These are phyloP conservation scores for Pantherophis guttatus DNA, from an alignment of 2,113 vertebrate species.

Conservation along the genomic window DNA sequence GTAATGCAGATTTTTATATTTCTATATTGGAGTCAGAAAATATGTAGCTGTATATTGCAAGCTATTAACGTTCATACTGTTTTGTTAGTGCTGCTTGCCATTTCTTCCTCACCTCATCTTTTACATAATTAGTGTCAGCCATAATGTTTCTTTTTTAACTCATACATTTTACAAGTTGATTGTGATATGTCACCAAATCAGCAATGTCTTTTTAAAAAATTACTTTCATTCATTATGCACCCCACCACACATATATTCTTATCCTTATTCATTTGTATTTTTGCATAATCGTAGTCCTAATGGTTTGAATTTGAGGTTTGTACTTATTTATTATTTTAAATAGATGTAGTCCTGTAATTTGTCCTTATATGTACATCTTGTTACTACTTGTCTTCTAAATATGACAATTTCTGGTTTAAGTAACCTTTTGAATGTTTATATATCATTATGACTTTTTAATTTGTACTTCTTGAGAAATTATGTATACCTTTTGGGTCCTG, in stretches of 20 bases:
- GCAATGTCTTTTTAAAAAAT: not conserved
- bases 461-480: conserved; percentile 24
- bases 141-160: not conserved
- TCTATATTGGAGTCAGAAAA: not conserved
- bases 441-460: conserved; percentile 27
- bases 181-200: not conserved
- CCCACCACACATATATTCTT: not conserved
- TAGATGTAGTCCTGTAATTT: conserved; percentile 11
- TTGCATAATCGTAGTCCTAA: not conserved
- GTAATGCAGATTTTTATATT: not conserved
- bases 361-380: conserved; percentile 24
- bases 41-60: not conserved
- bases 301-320: not conserved
- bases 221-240: not conserved
- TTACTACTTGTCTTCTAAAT: conserved; percentile 17
- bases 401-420: conserved; percentile 12
- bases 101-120: not conserved
- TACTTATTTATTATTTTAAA: not conserved
- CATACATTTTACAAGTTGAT: not conserved
- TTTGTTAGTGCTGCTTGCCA: not conserved
- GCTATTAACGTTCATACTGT: not conserved
- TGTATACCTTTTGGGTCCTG: not conserved
- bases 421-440: conserved; percentile 29
- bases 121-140: not conserved
- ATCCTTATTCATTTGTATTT: not conserved